A percentile compares a stretch with the other conserved stretches of the same genome.
phyloP scores from a whole-genome alignment of 2,888 invertebrate species.

The Pristionchus fissidentatus region DNA sequence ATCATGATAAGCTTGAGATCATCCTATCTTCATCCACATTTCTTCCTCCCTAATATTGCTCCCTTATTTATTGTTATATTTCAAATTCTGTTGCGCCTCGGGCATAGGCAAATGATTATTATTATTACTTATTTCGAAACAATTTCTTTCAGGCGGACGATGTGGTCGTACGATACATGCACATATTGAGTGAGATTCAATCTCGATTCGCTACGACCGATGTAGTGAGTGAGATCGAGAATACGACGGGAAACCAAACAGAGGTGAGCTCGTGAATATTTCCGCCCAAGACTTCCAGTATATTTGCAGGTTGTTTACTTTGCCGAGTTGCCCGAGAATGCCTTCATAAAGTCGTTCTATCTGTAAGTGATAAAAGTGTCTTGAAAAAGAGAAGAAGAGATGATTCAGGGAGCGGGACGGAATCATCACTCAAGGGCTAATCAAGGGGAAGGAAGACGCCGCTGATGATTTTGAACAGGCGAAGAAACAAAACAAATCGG shows the following conservation, averaged over 20 bases:
- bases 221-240: constrained; percentile 50
- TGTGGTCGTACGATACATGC: constrained; percentile 47
- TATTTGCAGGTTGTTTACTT: constrained; percentile 45
- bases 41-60: neutral
- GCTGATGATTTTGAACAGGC: constrained; percentile 62
- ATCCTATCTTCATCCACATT: no score
- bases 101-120: neutral
- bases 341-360: constrained; percentile 49
- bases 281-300: neutral
- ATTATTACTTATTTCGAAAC: neutral
- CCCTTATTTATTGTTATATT: neutral
- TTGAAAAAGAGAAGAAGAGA: neutral
- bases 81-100: no score
- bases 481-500: constrained; percentile 72
- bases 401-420: constrained; percentile 49
- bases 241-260: constrained; percentile 21
- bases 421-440: constrained; percentile 53
- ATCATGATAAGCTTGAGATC: no score
- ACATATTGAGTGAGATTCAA: constrained; percentile 50
- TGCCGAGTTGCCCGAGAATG: constrained; percentile 49
- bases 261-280: constrained; percentile 6
- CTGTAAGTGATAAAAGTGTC: constrained; percentile 34
- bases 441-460: constrained; percentile 75
- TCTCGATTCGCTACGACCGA: constrained; percentile 50
- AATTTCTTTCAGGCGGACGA: constrained; percentile 39